A percentile compares a stretch with the other conserved stretches of the same genome.
Conservation (phyloP, 2,888 invertebrate genomes). For the Mesoligia furuncula region DNA sequence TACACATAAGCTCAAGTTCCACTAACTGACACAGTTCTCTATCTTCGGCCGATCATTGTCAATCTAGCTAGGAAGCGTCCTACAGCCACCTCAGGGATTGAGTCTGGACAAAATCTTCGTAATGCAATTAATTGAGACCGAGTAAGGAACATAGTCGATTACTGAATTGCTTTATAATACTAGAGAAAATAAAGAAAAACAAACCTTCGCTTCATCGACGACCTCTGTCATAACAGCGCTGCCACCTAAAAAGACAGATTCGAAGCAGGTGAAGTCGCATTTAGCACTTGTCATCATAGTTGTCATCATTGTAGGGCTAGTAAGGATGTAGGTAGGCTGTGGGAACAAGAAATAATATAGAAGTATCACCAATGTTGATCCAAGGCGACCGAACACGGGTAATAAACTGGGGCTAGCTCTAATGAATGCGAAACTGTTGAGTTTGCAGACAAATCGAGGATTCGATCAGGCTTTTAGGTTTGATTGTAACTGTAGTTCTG, state of each 20-base stretch:
- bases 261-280: slow-evolving; percentile 65
- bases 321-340: slow-evolving; percentile 41
- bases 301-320: slow-evolving; percentile 51
- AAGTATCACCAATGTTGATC: neutral
- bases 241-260: slow-evolving; percentile 53
- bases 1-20: neutral
- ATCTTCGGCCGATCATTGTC: neutral
- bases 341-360: neutral
- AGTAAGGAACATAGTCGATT: neutral
- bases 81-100: neutral
- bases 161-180: neutral
- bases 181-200: neutral
- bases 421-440: neutral
- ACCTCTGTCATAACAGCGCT: slow-evolving; percentile 48
- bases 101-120: neutral
- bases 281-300: slow-evolving; percentile 40
- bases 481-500: neutral
- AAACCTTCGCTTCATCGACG: slow-evolving; percentile 56
- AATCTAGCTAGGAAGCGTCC: neutral
- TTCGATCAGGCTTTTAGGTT: neutral
- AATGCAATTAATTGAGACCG: neutral
- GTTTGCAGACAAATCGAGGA: neutral
- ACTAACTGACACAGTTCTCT: neutral
- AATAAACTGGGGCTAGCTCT: neutral
- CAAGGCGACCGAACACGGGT: neutral